Evolutionary conservation across 1,140 invertebrate species (phyloP).

Genomic region (Caenorhabditis inopinata): DNA sequence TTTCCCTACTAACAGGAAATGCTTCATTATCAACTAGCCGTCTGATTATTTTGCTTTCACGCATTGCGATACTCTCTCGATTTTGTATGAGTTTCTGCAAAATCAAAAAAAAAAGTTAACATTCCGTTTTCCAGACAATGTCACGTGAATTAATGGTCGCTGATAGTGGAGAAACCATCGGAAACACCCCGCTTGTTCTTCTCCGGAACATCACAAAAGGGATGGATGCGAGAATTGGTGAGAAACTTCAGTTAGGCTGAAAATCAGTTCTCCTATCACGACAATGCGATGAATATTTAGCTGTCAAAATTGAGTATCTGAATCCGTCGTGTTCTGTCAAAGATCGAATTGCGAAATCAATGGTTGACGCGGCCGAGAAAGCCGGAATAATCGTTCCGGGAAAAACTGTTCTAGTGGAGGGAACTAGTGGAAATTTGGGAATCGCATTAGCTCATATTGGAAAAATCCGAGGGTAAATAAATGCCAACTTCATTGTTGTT

Average conservation of each 20-base stretch:
- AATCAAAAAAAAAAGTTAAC: too few relatives aligned
- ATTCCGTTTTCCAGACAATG: background rate
- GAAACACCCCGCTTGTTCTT: constrained; percentile 56
- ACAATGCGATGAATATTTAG: too few relatives aligned
- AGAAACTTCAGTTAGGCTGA: background rate
- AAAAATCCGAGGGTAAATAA: constrained; percentile 52
- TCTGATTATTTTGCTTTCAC: too few relatives aligned
- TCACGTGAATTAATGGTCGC: background rate
- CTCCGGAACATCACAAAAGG: constrained; percentile 53
- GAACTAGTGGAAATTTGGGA: constrained; percentile 67
- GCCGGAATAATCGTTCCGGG: constrained; percentile 62
- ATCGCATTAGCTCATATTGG: constrained; percentile 65
- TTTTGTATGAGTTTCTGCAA: too few relatives aligned
- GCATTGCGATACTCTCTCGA: too few relatives aligned
- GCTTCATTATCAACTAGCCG: too few relatives aligned
- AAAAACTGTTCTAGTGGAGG: constrained; percentile 64
- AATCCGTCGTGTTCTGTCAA: constrained; percentile 56
- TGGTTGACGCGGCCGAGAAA: constrained; percentile 63
- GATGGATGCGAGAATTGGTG: constrained; percentile 52
- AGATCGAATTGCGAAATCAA: constrained; percentile 49
- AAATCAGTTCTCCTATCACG: too few relatives aligned
- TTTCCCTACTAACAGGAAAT: too few relatives aligned
- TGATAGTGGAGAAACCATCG: constrained; percentile 46
- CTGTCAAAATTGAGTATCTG: constrained; percentile 56
- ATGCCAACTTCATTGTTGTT: background rate